These are phyloP conservation scores for Chrysogorgia sp. DNA, from an alignment of 92 coral and sea anemone species.

Conservation along the genomic window DNA sequence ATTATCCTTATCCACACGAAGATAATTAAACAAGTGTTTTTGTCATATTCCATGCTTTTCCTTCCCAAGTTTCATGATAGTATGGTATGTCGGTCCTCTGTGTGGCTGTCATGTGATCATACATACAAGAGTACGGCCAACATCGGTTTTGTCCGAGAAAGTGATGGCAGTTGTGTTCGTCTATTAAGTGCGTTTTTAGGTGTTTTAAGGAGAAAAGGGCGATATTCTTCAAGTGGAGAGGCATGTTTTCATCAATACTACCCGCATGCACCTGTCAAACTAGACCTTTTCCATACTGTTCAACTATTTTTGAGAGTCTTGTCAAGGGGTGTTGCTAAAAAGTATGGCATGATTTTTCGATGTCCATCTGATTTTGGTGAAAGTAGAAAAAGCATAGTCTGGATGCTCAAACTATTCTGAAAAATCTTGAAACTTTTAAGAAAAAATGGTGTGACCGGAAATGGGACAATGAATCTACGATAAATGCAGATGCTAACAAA, in stretches of 20 bases:
- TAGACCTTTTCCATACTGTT: conserved; percentile 53
- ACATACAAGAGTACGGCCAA: conserved; percentile 53
- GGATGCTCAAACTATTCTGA: conserved; percentile 15
- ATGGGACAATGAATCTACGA: background rate
- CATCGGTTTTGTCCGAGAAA: conserved; percentile 33
- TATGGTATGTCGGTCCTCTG: conserved; percentile 11
- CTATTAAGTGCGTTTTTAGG: conserved; percentile 25
- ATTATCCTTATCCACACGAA: conserved; percentile 17
- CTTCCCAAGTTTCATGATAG: too few species aligned
- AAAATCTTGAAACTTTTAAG: conserved; percentile 40
- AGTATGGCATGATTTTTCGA: conserved; percentile 47
- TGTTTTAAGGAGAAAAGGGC: conserved; percentile 12
- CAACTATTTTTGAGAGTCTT: conserved; percentile 18
- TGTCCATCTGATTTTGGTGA: conserved; percentile 47
- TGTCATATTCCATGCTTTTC: too few species aligned
- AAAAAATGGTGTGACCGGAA: conserved; percentile 39
- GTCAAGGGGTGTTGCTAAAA: conserved; percentile 26
- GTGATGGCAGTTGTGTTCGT: conserved; percentile 36
- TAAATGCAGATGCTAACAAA: conserved; percentile 15
- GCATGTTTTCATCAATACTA: conserved; percentile 7
- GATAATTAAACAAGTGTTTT: too few species aligned
- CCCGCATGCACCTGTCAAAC: conserved; percentile 25
- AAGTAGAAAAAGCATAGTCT: conserved; percentile 29
- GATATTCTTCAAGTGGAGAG: conserved; percentile 40
- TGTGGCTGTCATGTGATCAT: conserved; percentile 52